Base-by-base conservation (phyloP, 2,888 invertebrate species). In the Suillia variegata region DNA sequence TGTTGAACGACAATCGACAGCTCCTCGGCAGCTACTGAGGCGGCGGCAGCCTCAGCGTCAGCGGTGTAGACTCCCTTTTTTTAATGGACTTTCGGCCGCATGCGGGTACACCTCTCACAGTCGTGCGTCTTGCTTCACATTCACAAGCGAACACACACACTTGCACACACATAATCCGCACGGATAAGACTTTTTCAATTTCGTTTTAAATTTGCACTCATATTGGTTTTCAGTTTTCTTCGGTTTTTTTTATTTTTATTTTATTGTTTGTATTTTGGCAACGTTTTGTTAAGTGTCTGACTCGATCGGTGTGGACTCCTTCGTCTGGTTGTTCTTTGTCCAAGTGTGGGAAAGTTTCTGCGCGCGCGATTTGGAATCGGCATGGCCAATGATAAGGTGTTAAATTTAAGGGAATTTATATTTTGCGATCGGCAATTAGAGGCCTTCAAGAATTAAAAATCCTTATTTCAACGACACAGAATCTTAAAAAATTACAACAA, bases 251-350 rank as follows among this genome's bases (percentile, higher is more conserved):
- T 22, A 10, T 24, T 3, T 20, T 31, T 17, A 18, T 12, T 34
- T 24, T 47, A 13, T 1, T 38, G 26, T 42, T 20, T 59, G 42
- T 20, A 18, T 3, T 13, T 13, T 38, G 24, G n/a, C 21, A 34
- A 22, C 51, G 10, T 55, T 26, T 38, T 20, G 45, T 45, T 18
- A 24, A 52, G 20, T 52, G 53, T 47, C 48, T 50, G 56, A 59
- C 62, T 59, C 59, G 62, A 59, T 59, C 54, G n/a, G n/a, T 55
- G 57, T 26, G 58, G 62, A 49, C 56, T 62, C 53, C 59, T 54
- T 45, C 20, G 13, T 45, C 45, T 17, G 20, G 20, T 13, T 5
- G 17, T 45, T 45, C 20, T 17, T 5, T 45, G 6, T 45, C n/a
- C 17, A 45, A 45, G 45, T 45, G 45, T 45, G 45, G 45, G 45